Base-by-base conservation (phyloP, 2,888 invertebrate genomes). In the Drosophila mercatorum region DNA sequence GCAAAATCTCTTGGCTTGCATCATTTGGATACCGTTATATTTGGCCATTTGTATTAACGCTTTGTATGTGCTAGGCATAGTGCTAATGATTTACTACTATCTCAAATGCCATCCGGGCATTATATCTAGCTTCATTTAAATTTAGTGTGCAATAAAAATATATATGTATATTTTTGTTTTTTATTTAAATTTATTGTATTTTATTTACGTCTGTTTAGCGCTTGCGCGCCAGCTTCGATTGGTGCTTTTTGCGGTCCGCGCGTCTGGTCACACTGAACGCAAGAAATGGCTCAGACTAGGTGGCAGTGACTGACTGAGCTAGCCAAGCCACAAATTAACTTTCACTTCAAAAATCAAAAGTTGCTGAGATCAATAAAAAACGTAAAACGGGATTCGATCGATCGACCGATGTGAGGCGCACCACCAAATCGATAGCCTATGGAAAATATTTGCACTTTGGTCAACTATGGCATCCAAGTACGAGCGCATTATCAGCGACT, bases 401-500 rank as follows among this genome's bases (percentile, higher is more conserved):
- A 53, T 47, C 44, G 46, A 46, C 51, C 56, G 57, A 49, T 65
- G 78, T 73, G 44, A 77, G 67, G 65, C 63, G 57, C 76, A 72
- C 59, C 76, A 72, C 59, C 46, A 17, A 56, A 59, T 57, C 49
- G 49, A 17, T 53, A 55, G 51, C 46, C 41, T 51, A 52, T 65
- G 65, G 56, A 61, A 57, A 56, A 56, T 52, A 55, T 53, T 22
- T 43, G 3, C 5, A 36, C 51, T 2, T 41, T 22, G 22, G 22
- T 22, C 22, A 22, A 75, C 55, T 53, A 93, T 93, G 93, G 92
- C 92, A 70, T 91, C 93, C 55, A 92, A 92, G 78, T 97, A 96
- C 95, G 97, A 97, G 93, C 95, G 96, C 74, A 96, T 97, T 88
- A 96, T 96, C 93, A 94, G 95, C 89, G 94, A 95, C 87, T 97